These are phyloP conservation scores for Poecilia picta DNA, from an alignment of 2,797 vertebrate genomes.

Conservation along the genomic window DNA sequence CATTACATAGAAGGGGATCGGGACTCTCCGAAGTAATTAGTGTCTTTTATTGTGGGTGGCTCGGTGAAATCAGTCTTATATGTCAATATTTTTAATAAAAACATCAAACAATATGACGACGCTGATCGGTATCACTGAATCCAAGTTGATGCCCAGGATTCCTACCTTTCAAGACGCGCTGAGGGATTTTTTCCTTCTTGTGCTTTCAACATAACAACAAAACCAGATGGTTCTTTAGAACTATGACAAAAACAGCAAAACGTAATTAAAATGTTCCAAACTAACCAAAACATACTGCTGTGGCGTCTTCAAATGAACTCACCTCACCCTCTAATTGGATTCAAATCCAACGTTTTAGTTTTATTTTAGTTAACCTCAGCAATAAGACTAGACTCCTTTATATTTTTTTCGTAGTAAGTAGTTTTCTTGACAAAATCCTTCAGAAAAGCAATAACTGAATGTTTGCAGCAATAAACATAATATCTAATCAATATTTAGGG, in stretches of 20 bases:
- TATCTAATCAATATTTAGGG: background rate
- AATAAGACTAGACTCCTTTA: background rate
- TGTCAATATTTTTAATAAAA: conserved; percentile 11
- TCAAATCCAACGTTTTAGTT: background rate
- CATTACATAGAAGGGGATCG: conserved; percentile 1
- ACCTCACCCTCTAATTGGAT: background rate
- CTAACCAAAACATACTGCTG: background rate
- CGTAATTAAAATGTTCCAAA: background rate
- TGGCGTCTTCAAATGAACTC: background rate
- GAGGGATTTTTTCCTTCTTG: background rate
- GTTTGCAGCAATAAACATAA: background rate
- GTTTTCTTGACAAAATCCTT: background rate
- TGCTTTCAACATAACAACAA: conserved; percentile 5
- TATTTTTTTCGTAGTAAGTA: background rate
- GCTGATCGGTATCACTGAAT: conserved; percentile 8
- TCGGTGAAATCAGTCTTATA: conserved; percentile 6
- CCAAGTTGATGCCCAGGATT: background rate
- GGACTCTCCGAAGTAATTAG: conserved; percentile 26
- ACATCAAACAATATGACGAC: conserved; percentile 4
- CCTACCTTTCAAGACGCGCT: conserved; percentile 5
- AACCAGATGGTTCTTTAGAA: background rate
- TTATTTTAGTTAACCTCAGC: background rate
- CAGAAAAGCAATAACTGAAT: background rate
- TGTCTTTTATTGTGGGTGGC: conserved; percentile 9
- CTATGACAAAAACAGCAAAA: background rate